A percentile compares a stretch with the other conserved stretches of the same genome.
These are phyloP conservation scores for Chrysomallon squamiferum DNA, from an alignment of 1,140 invertebrate species.

Conservation along the genomic window DNA sequence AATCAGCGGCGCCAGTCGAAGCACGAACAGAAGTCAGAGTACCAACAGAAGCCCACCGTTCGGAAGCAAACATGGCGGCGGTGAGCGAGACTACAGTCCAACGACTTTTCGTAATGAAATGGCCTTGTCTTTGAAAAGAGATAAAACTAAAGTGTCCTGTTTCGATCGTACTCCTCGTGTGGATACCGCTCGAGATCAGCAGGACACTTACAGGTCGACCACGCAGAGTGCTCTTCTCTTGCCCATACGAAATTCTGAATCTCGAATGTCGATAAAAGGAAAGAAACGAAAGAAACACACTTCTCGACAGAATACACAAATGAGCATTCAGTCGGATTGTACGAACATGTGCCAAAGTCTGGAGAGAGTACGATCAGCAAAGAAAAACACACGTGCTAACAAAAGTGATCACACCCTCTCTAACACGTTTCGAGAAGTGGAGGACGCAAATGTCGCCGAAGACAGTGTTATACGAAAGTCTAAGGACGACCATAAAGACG, in stretches of 20 bases:
- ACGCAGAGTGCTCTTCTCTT: slow-evolving; percentile 1
- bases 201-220: neutral
- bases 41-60: neutral
- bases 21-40: neutral
- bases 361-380: neutral
- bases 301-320: neutral
- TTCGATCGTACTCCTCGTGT: neutral
- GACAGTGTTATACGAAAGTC: neutral
- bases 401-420: too few relatives aligned
- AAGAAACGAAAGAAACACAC: neutral
- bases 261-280: neutral
- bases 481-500: slow-evolving; percentile 1
- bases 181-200: neutral
- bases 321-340: slow-evolving; percentile 2
- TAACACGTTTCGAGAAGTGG: neutral
- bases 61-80: neutral
- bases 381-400: neutral
- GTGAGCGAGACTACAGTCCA: neutral
- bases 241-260: slow-evolving; percentile 2
- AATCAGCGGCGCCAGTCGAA: neutral
- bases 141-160: neutral
- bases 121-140: neutral
- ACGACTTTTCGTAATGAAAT: neutral
- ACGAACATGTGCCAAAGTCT: neutral
- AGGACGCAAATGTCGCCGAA: neutral